Base-by-base conservation (phyloP, 2,888 invertebrate genomes). In the Alitta virens region DNA sequence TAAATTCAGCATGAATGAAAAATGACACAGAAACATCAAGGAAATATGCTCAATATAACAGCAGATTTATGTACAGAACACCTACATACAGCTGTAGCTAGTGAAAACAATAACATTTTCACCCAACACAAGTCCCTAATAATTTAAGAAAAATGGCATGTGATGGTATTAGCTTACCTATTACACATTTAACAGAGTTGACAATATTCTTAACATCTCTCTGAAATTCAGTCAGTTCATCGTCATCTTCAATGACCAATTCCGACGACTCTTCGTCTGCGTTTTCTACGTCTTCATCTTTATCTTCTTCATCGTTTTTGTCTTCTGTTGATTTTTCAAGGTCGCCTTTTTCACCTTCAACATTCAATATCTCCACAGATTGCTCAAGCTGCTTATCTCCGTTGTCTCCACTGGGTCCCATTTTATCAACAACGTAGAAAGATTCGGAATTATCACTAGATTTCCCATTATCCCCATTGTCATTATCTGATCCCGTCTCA, bases 181-280 rank as follows among this genome's bases (percentile, higher is more conserved):
- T 71, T 57, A 79, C 67, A 43, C 75, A 75, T 62, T 74, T 75
- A 24, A 79, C 68, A 46, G 74, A 74, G 50, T 52, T 27, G 16
- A 70, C 62, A 2, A 68, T 55, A 51, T 66, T 64, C 12, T 49
- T 52, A 14, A 61, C 52, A 12, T 59, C 56, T 46, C 56, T 26
- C 60, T 63, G 63, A 1, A 56, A 51, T 52, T 24, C 14, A 23
- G 60, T 53, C 56, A 64, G 26, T 25, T 56, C 49, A 21, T 51
- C 57, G 9, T 52, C 49, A 38, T 57, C 62, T 46, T 56, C 56
- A 26, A 59, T 59, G 16, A 59, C 51, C 23, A 59, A 26, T 24
- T 59, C 51, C n/a, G 21, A 46, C n/a, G 18, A 18, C n/a, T 26
- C 54, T n/a, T 54, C 24, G 18, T 14, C 18, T 16, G 7, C 33